Evolutionary conservation across 2,888 invertebrate species (phyloP).

Genomic region (Himalopsyche kuldschensis): DNA sequence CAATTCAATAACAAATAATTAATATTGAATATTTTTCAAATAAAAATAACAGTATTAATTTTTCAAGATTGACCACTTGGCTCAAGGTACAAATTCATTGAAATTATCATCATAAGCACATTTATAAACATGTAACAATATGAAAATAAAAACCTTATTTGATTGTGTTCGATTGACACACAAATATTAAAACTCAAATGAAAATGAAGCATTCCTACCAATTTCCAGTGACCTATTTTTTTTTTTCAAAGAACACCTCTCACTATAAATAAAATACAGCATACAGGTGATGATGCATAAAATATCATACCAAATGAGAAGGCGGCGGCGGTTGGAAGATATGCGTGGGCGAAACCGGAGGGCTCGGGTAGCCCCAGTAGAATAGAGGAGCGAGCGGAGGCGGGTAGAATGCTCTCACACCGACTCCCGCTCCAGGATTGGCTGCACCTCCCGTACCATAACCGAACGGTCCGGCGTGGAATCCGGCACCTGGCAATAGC

Average conservation of each 20-base stretch:
- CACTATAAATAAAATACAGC: too few species aligned
- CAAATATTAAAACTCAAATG: background rate
- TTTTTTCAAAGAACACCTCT: too few species aligned
- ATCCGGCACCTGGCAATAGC: slow-evolving; percentile 60
- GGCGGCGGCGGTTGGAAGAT: slow-evolving; percentile 70
- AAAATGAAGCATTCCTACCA: background rate
- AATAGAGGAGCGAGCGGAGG: slow-evolving; percentile 64
- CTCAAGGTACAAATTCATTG: too few species aligned
- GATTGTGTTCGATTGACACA: too few species aligned
- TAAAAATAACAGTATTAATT: too few species aligned
- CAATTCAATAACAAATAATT: too few species aligned
- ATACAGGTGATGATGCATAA: background rate
- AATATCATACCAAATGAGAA: slow-evolving; percentile 16
- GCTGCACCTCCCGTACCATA: slow-evolving; percentile 48
- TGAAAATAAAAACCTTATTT: too few species aligned
- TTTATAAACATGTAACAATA: too few species aligned
- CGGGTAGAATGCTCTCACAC: slow-evolving; percentile 57
- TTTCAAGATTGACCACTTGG: too few species aligned
- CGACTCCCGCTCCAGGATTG: slow-evolving; percentile 30
- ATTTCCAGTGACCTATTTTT: too few species aligned
- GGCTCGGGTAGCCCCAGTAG: slow-evolving; percentile 94
- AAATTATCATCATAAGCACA: too few species aligned
- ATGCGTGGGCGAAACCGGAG: slow-evolving; percentile 89
- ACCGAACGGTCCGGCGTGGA: slow-evolving; percentile 47
- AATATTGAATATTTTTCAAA: too few species aligned